Evolutionary conservation across 2,888 invertebrate genomes (phyloP).

Genomic region (Andrena bucephala): DNA sequence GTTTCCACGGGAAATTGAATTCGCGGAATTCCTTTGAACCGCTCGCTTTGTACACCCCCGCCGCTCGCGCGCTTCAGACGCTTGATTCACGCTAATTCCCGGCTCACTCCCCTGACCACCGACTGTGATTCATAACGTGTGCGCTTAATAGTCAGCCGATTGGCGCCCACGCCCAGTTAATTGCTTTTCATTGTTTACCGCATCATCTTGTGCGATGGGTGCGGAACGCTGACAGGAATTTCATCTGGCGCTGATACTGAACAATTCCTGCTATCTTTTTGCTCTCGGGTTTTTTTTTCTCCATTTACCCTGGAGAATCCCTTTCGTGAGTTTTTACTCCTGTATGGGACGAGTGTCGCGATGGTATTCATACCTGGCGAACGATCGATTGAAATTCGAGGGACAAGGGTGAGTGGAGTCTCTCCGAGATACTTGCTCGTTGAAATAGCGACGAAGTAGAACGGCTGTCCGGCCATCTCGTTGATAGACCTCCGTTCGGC

Average conservation of each 20-base stretch:
- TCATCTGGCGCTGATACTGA: neutral
- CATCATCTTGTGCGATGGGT: neutral
- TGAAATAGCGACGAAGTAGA: neutral
- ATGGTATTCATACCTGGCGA: too few species aligned
- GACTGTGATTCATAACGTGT: conserved; percentile 25
- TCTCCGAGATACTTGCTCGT: too few species aligned
- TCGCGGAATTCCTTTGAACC: conserved; percentile 40
- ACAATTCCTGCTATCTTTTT: neutral
- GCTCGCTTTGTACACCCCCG: conserved; percentile 12
- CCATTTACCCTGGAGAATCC: too few species aligned
- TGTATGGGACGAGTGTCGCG: too few species aligned
- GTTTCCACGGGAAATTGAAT: conserved; percentile 45
- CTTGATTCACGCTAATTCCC: conserved; percentile 16
- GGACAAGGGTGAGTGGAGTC: too few species aligned
- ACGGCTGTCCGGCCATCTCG: neutral
- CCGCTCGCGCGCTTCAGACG: neutral
- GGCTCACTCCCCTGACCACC: neutral
- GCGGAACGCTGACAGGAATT: conserved; percentile 4
- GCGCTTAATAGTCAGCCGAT: conserved; percentile 11
- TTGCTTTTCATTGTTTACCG: neutral
- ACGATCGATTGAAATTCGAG: too few species aligned
- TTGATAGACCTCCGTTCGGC: neutral
- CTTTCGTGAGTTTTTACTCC: too few species aligned
- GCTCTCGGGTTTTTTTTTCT: too few species aligned
- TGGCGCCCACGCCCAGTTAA: conserved; percentile 8